Base-by-base conservation (phyloP, 2,113 vertebrate genomes). In the Rhynchopsitta pachyrhyncha region DNA sequence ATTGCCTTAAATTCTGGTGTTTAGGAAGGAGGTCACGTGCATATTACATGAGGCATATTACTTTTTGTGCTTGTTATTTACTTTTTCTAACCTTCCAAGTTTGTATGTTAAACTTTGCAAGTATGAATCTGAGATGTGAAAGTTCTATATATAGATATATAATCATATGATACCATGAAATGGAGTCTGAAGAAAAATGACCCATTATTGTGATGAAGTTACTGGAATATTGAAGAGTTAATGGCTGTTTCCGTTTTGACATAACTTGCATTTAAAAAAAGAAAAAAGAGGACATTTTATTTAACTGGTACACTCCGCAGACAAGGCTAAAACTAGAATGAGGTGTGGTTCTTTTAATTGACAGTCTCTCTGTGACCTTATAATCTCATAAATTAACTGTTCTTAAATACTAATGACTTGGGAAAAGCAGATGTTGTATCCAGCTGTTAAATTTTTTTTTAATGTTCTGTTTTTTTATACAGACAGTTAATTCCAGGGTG, bases 381-480 rank as follows among this genome's bases (percentile, higher is more conserved):
- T 50, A 92, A 63, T 73, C 44, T 85, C 70, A 83, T 96, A 96
- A 97, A 96, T 96, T 93, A 94, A 85, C 80, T 90, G 66, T 52
- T 92, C 75, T 94, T 83, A 95, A 93, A 44, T 86, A 85, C 79
- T 95, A 96, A 96, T 97, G 93, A 91, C 95, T 90, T 94, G 53
- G 76, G 86, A 95, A 90, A 87, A 70, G 80, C 97, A 97, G 95
- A 91, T 97, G 97, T 80, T 96, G 80, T 78, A 94, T 96, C 92
- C 96, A 97, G 91, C 93, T 97, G 96, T 93, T 95, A 88, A 87
- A 92, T 95, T 59, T 28, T 68, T 84, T 97, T 94, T 93, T 96
- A 96, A 96, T 94, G 86, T 66, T 88, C 91, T 49, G 29, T 71
- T 90, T 92, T 90, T 93, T 93, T 75, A 74, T 44, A 52, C 84